Evolutionary conservation across 2,888 invertebrate species (phyloP), one percentile per base, ranked within the genome.

Genomic region (Temnothorax unifasciatus): DNA sequence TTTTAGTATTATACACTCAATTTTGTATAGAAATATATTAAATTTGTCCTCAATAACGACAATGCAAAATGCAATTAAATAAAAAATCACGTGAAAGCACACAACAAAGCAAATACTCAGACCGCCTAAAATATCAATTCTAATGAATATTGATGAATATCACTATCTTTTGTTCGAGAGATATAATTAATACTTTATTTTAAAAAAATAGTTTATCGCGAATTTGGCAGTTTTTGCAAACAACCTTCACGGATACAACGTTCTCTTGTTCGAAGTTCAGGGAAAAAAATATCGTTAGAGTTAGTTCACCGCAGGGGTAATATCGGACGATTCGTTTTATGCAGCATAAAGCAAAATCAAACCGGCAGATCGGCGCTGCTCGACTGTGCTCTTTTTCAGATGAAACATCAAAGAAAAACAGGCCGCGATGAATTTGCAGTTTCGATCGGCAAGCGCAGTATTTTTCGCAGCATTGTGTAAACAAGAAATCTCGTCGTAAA

Each of bases 341-440:
- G 15, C 76, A 25, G 66, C 66, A 59, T 41, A 25, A 76, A 76
- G 41, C 38, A 66, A 66, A 76, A 76, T 76, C 68, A 52, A 76
- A 68, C 38, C n/a, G 47, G 25, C 21, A n/a, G 25, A 77, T 69
- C 41, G 71, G 9, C 29, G 54, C 77, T 41, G 41, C 5, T 59
- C 41, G 59, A 50, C 25, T 18, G 64, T 63, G 15, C 15, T 50
- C 47, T 54, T 77, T 77, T 68, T 68, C 29, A 54, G 41, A 69
- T 11, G n/a, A 41, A 77, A 68, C 69, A 69, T 69, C 71, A 69
- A 77, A 77, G 64, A 76, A 76, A 68, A 54, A 76, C 41, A 44
- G 50, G 54, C 38, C 29, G 54, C 52, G 13, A 68, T 63, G 52
- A 77, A 77, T 76, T 68, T 68, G 54, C 41, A 77, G 52, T 52